These are phyloP conservation scores for Synodontis membranacea DNA, from an alignment of 2,113 vertebrate genomes.

Conservation along the genomic window DNA sequence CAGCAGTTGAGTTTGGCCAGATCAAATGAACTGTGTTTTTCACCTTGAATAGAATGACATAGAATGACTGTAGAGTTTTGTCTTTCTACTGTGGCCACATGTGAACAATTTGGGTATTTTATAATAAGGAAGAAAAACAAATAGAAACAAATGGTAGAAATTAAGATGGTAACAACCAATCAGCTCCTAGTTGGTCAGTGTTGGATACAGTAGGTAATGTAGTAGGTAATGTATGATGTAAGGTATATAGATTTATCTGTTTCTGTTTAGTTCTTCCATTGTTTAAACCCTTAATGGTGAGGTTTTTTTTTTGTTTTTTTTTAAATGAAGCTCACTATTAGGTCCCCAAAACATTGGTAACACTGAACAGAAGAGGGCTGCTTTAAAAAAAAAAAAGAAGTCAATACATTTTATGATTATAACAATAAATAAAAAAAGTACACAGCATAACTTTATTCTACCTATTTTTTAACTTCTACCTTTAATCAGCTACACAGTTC, in stretches of 20 bases:
- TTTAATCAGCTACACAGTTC: not conserved
- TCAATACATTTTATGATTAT: too few species aligned
- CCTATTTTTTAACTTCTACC: too few species aligned
- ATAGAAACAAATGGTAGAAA: not conserved
- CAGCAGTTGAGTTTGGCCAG: not conserved
- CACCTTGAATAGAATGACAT: not conserved
- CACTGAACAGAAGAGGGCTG: too few species aligned
- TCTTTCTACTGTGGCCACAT: not conserved
- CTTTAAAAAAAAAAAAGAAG: too few species aligned
- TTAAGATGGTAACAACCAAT: not conserved
- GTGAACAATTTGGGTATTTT: not conserved
- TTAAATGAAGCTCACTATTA: too few species aligned
- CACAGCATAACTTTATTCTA: too few species aligned
- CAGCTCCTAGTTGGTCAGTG: not conserved
- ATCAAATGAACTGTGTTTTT: not conserved
- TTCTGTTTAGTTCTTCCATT: too few species aligned
- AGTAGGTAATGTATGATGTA: not conserved
- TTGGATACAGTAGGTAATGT: not conserved
- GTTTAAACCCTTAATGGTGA: not conserved
- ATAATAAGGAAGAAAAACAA: not conserved
- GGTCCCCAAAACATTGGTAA: too few species aligned
- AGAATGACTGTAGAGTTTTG: not conserved
- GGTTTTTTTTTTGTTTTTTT: not conserved
- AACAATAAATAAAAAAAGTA: too few species aligned
- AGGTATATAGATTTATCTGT: too few species aligned